phyloP scores from a whole-genome alignment of 2,113 vertebrate genomes.

The Semnornis frantzii region DNA sequence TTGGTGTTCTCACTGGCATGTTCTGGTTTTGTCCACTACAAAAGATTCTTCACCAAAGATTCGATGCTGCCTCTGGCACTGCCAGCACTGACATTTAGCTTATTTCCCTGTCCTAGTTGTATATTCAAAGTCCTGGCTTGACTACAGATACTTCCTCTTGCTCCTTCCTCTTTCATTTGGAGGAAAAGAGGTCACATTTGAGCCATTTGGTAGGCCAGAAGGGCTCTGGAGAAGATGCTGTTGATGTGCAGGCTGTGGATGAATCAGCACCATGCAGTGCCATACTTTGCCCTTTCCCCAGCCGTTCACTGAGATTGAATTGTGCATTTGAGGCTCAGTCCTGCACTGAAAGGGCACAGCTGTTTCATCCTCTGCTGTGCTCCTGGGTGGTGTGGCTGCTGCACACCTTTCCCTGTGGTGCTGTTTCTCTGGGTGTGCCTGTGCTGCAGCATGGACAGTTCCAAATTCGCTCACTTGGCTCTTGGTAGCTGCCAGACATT shows the following conservation, averaged over 20 bases:
- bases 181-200: neutral
- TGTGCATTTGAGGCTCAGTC: neutral
- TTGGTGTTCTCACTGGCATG: too few species aligned
- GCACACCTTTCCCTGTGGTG: neutral
- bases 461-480: neutral
- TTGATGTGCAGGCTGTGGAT: neutral
- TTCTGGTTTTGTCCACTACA: neutral
- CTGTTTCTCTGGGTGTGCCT: neutral
- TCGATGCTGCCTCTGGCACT: neutral
- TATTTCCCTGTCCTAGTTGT: neutral
- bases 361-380: neutral
- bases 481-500: neutral
- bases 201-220: neutral
- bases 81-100: neutral
- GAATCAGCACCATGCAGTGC: neutral
- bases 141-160: neutral
- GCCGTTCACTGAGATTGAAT: neutral
- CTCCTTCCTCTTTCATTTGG: neutral
- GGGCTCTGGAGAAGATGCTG: neutral
- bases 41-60: neutral
- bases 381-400: neutral
- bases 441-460: neutral
- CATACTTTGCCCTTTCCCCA: neutral
- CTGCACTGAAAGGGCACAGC: neutral
- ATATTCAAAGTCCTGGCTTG: neutral